phyloP scores from a whole-genome alignment of 2,797 vertebrate species.

The Gastrophryne carolinensis region DNA sequence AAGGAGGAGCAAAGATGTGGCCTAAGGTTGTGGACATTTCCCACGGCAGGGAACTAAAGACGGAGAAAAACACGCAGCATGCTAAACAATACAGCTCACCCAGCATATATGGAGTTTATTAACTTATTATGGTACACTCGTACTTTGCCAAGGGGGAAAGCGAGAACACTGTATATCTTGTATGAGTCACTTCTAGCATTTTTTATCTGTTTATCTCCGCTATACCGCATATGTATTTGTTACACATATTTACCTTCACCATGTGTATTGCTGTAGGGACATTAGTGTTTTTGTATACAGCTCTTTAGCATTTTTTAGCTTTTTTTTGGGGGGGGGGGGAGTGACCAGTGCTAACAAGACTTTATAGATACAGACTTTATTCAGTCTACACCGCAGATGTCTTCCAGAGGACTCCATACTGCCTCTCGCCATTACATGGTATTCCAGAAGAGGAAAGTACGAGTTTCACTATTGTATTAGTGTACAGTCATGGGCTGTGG shows the following conservation, averaged over 20 bases:
- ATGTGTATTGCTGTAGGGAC: conserved; percentile 68
- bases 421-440: background rate
- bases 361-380: conserved; percentile 54
- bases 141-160: conserved; percentile 69
- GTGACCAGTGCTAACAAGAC: conserved; percentile 55
- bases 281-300: conserved; percentile 65
- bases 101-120: no score
- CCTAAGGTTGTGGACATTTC: no score
- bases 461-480: background rate
- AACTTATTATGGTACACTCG: conserved; percentile 64
- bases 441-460: background rate
- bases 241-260: conserved; percentile 68
- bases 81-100: no score
- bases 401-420: background rate
- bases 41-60: no score
- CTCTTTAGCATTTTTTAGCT: background rate
- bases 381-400: conserved; percentile 25
- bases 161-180: conserved; percentile 71
- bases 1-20: no score
- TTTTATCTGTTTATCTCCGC: conserved; percentile 75
- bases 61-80: no score
- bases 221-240: conserved; percentile 64
- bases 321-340: no score
- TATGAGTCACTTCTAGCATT: conserved; percentile 72
- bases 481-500: background rate